Conservation (phyloP, 1,140 invertebrate genomes). For the Globodera rostochiensis region DNA sequence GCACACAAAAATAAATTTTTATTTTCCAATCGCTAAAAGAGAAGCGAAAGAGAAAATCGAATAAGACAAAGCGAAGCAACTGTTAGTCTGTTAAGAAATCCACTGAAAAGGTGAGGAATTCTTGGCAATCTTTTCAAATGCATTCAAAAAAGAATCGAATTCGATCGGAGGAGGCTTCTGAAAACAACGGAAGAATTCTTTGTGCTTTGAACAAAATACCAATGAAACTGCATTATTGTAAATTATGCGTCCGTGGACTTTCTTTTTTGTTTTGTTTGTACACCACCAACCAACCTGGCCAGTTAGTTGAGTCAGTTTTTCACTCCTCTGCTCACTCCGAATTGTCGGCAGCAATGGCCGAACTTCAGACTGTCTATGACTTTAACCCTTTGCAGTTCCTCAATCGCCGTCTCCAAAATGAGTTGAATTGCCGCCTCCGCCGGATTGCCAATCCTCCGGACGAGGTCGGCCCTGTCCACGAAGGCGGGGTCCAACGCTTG, state of each 20-base stretch:
- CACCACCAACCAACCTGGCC: not conserved
- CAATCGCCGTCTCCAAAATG: constrained; percentile 36
- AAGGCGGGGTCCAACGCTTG: constrained; percentile 90
- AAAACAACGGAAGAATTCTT: not conserved
- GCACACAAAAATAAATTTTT: not conserved
- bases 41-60: not conserved
- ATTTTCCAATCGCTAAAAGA: not conserved
- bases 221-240: not conserved
- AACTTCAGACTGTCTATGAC: not conserved
- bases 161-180: not conserved
- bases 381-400: constrained; percentile 37
- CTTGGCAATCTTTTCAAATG: not conserved
- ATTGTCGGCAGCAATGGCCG: not conserved
- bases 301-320: not conserved
- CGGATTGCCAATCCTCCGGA: constrained; percentile 43
- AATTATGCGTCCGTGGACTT: no score
- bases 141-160: not conserved
- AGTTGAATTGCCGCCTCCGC: constrained; percentile 26
- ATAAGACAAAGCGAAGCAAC: not conserved
- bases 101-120: not conserved
- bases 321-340: no score
- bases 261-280: not conserved
- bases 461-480: constrained; percentile 89
- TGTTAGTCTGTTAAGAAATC: not conserved
- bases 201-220: not conserved